Conservation (phyloP, 2,888 invertebrate genomes). For the Mesorhabditis spiculigera region DNA sequence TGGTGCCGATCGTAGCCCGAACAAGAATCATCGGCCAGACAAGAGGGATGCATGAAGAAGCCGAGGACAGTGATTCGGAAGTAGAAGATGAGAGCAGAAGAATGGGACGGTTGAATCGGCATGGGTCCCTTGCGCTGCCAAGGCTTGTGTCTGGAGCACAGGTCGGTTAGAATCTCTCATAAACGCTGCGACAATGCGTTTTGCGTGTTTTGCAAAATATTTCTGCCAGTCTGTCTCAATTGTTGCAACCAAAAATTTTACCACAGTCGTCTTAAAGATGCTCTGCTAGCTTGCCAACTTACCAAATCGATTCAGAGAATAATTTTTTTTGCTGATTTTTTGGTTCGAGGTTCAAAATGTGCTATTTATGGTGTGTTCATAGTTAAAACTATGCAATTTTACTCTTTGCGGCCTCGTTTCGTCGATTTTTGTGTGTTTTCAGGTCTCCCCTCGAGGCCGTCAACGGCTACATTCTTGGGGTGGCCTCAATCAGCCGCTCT, state of each 20-base stretch:
- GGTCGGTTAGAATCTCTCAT: not conserved
- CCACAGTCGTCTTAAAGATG: no score
- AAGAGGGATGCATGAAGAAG: not conserved
- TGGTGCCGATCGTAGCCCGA: not conserved
- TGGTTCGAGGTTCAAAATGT: no score
- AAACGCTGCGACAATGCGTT: slow-evolving; percentile 5
- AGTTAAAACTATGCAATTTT: no score
- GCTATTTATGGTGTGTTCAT: no score
- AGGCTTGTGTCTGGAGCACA: slow-evolving; percentile 10
- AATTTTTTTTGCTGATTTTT: no score
- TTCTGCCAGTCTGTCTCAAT: no score
- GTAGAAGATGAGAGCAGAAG: not conserved
- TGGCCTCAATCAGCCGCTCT: slow-evolving; percentile 45
- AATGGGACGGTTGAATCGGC: slow-evolving; percentile 35
- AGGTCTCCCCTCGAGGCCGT: slow-evolving; percentile 14
- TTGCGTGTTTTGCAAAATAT: no score
- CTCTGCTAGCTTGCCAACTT: no score
- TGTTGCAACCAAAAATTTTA: no score
- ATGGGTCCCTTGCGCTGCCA: slow-evolving; percentile 48
- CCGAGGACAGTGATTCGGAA: not conserved
- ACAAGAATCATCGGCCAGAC: slow-evolving; percentile 2
- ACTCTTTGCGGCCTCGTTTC: no score
- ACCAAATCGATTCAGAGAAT: no score
- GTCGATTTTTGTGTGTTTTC: not conserved
- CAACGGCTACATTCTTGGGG: slow-evolving; percentile 55